A percentile compares a stretch with the other conserved stretches of the same genome.
Conservation (phyloP, 2,113 vertebrate species). For the Thryonomys swinderianus region DNA sequence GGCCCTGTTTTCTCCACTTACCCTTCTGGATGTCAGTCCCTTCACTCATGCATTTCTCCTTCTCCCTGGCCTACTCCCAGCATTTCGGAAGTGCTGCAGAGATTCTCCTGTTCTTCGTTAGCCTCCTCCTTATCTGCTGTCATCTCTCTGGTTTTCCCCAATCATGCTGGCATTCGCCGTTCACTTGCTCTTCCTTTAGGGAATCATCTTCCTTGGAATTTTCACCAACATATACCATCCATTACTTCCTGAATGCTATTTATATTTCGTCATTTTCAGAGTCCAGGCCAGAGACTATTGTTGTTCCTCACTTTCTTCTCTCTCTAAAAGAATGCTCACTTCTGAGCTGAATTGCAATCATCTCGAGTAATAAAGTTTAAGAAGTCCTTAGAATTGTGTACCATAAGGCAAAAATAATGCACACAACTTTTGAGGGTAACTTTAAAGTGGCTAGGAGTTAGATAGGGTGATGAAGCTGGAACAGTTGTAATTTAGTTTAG, state of each 20-base stretch:
- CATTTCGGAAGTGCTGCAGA: neutral
- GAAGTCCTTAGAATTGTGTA: neutral
- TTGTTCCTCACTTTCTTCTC: neutral
- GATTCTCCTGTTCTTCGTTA: conserved; percentile 23
- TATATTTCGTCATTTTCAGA: neutral
- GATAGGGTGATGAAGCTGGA: neutral
- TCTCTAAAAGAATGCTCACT: neutral
- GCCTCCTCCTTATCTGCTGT: neutral
- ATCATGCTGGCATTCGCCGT: too few species aligned
- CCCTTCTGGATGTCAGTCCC: neutral
- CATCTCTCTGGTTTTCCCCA: neutral
- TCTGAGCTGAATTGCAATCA: neutral
- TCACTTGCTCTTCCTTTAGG: neutral
- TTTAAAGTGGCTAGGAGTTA: neutral
- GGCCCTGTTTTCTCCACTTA: neutral
- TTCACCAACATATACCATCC: neutral
- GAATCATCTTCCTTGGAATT: neutral
- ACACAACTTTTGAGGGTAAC: neutral
- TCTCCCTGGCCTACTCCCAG: neutral
- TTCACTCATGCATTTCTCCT: conserved; percentile 8
- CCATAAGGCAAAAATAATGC: neutral
- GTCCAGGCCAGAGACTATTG: neutral
- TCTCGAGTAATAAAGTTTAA: neutral
- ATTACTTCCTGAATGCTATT: neutral
- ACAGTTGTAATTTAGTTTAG: neutral